A percentile compares a stretch with the other conserved stretches of the same genome.
These are phyloP conservation scores for Toxonevra muliebris DNA, from an alignment of 2,888 invertebrate species.

Conservation along the genomic window DNA sequence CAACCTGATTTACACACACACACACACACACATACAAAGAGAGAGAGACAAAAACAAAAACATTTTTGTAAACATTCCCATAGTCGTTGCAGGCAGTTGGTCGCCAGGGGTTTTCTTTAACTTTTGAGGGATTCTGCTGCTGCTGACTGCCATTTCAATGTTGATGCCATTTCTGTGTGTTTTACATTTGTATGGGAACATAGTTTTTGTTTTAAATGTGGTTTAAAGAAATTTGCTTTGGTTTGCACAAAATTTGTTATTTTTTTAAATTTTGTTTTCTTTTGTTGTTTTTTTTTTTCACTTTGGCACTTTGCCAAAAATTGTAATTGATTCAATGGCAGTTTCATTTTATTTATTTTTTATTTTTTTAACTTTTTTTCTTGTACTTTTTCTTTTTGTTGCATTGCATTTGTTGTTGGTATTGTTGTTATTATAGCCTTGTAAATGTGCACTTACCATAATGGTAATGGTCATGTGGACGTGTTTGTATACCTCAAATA, in stretches of 20 bases:
- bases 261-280: neutral
- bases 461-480: constrained; percentile 24
- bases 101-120: constrained; percentile 6
- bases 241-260: neutral
- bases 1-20: constrained; percentile 25
- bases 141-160: neutral
- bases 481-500: constrained; percentile 1
- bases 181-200: constrained; percentile 1
- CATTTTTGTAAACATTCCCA: constrained; percentile 26
- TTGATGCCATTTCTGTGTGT: neutral
- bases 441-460: constrained; percentile 13
- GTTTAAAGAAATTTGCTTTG: neutral
- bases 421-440: constrained; percentile 2
- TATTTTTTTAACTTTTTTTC: neutral
- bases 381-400: constrained; percentile 16
- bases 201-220: constrained; percentile 9
- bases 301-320: constrained; percentile 29
- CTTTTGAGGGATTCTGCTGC: constrained; percentile 4
- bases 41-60: constrained; percentile 34
- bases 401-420: constrained; percentile 1
- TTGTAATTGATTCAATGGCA: constrained; percentile 26
- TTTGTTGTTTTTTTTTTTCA: constrained; percentile 13
- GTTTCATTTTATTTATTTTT: constrained; percentile 9
- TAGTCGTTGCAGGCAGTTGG: constrained; percentile 4
- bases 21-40: constrained; percentile 19